These are phyloP conservation scores for Linnaemya vulpina DNA, from an alignment of 2,888 invertebrate species.

Conservation along the genomic window DNA sequence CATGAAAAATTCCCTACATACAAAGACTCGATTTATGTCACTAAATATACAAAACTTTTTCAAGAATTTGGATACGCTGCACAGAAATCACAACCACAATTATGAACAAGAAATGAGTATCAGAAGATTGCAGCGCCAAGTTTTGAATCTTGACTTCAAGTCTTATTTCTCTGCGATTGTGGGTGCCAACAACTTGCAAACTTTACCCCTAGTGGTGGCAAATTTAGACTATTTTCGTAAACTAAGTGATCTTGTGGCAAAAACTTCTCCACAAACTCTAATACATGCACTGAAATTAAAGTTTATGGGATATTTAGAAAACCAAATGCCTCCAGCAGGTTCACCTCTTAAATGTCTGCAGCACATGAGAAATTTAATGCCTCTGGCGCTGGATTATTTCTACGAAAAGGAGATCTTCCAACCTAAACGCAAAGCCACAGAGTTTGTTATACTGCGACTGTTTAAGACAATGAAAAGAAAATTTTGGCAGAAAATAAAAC, in stretches of 20 bases:
- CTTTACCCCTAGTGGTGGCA: conserved; percentile 60
- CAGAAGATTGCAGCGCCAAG: conserved; percentile 51
- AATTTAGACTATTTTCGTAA: conserved; percentile 66
- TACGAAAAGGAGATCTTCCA: conserved; percentile 76
- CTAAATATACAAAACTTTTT: conserved; percentile 56
- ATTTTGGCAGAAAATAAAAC: conserved; percentile 71
- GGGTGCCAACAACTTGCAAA: conserved; percentile 6
- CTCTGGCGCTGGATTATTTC: conserved; percentile 76
- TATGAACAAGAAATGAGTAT: conserved; percentile 66
- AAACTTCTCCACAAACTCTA: conserved; percentile 37
- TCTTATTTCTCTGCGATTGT: conserved; percentile 45
- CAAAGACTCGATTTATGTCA: conserved; percentile 20
- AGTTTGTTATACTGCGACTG: conserved; percentile 74
- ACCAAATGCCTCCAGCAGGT: conserved; percentile 52
- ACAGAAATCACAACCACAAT: conserved; percentile 43
- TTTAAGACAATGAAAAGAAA: conserved; percentile 75
- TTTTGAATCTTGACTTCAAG: conserved; percentile 30
- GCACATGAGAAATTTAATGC: conserved; percentile 77
- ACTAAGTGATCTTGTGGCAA: conserved; percentile 64
- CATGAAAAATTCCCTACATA: conserved; percentile 34
- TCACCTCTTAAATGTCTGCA: conserved; percentile 73
- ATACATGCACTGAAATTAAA: conserved; percentile 70
- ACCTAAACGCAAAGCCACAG: conserved; percentile 72
- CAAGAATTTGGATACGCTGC: conserved; percentile 27
- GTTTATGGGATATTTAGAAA: conserved; percentile 68